Conservation (phyloP, 2,113 vertebrate species). For the Geococcyx californianus region DNA sequence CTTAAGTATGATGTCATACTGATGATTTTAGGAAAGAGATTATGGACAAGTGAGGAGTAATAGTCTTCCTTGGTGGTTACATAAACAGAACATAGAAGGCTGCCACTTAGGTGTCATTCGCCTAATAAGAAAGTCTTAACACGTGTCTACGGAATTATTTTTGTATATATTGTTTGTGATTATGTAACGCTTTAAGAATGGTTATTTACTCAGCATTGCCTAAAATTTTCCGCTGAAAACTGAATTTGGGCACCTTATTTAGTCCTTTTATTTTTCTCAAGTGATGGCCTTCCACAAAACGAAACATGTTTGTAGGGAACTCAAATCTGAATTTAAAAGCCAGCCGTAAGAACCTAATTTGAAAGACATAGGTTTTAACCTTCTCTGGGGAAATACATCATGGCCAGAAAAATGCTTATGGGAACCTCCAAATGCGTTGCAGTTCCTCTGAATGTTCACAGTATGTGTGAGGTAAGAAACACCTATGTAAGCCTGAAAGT, state of each 20-base stretch:
- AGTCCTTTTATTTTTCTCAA: background rate
- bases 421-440: background rate
- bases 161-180: background rate
- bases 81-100: background rate
- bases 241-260: background rate
- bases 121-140: background rate
- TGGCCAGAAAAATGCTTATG: background rate
- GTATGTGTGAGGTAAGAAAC: background rate
- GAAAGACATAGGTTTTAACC: background rate
- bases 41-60: background rate
- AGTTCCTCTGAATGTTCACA: background rate
- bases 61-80: background rate
- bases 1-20: background rate
- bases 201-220: background rate
- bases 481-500: background rate
- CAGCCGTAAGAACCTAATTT: background rate
- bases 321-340: background rate
- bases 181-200: background rate
- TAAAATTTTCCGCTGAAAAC: background rate
- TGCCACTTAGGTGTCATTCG: background rate
- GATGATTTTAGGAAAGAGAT: background rate
- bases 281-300: background rate
- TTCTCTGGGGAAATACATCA: background rate
- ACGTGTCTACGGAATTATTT: background rate
- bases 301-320: background rate